phyloP scores from a whole-genome alignment of 2,113 vertebrate species.

The Ciconia boyciana region DNA sequence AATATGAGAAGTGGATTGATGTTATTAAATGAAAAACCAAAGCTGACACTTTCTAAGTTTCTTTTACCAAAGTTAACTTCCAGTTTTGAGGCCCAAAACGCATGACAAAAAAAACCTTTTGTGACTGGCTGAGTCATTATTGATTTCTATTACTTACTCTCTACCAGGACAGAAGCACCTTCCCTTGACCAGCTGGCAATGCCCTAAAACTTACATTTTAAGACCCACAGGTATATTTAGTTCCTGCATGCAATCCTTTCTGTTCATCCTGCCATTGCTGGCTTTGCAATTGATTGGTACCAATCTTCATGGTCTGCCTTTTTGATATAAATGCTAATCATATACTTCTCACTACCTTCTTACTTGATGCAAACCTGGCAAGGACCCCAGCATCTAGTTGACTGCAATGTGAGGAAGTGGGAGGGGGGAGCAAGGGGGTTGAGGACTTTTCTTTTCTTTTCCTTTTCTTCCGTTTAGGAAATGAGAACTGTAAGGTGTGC shows the following conservation, averaged over 20 bases:
- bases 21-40: neutral
- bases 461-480: neutral
- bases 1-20: neutral
- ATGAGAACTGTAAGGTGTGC: neutral
- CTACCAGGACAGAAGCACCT: neutral
- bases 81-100: neutral
- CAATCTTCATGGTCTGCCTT: neutral
- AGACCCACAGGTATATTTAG: neutral
- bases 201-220: neutral
- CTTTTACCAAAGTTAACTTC: neutral
- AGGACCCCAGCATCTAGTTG: neutral
- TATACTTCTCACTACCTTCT: neutral
- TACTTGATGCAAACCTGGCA: neutral
- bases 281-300: neutral
- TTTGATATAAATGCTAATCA: slow-evolving; percentile 20
- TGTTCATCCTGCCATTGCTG: neutral
- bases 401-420: neutral
- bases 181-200: neutral
- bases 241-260: neutral
- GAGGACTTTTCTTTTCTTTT: neutral
- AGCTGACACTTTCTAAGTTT: neutral
- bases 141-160: neutral
- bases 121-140: neutral
- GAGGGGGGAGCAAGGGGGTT: neutral
- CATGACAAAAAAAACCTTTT: neutral